Percentiles rank a stretch among this genome's conserved stretches.
These are phyloP conservation scores for Erpetoichthys calabaricus DNA, from an alignment of 2,797 vertebrate species.

Conservation along the genomic window DNA sequence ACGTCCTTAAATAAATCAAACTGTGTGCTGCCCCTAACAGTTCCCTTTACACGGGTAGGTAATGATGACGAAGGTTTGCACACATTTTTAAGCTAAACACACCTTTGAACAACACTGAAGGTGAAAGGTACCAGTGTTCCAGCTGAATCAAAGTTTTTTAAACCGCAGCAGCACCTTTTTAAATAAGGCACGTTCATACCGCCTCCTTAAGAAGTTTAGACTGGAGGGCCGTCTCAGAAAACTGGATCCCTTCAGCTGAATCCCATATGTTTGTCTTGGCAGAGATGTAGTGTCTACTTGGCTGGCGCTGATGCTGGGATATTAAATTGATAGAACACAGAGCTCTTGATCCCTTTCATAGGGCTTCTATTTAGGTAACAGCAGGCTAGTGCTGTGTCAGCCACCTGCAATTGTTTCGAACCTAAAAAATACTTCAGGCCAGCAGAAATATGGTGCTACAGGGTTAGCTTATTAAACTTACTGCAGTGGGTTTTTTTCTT, in stretches of 20 bases:
- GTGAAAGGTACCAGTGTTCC: constrained; percentile 89
- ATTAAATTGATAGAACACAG: constrained; percentile 81
- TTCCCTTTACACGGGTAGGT: constrained; percentile 55
- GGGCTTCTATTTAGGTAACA: constrained; percentile 52
- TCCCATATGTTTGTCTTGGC: constrained; percentile 89
- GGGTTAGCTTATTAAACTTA: background rate
- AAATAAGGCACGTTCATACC: constrained; percentile 64
- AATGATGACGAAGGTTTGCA: constrained; percentile 82
- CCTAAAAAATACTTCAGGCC: constrained; percentile 10
- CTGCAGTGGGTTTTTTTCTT: no score
- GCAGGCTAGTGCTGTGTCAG: constrained; percentile 35
- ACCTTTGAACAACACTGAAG: constrained; percentile 74
- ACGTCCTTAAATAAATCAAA: constrained; percentile 37
- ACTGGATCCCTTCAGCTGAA: constrained; percentile 61
- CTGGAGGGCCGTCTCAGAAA: constrained; percentile 79
- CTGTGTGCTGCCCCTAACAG: constrained; percentile 40
- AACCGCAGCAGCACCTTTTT: constrained; percentile 49
- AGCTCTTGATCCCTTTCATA: constrained; percentile 67
- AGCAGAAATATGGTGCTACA: constrained; percentile 4
- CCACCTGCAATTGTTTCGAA: constrained; percentile 59
- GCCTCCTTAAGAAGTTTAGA: constrained; percentile 78
- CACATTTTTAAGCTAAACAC: constrained; percentile 67
- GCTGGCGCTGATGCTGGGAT: constrained; percentile 61
- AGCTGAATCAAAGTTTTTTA: constrained; percentile 53
- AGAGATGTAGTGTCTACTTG: constrained; percentile 66